Evolutionary conservation across 2,888 invertebrate species (phyloP).

Genomic region (Meiosimyza decipiens): DNA sequence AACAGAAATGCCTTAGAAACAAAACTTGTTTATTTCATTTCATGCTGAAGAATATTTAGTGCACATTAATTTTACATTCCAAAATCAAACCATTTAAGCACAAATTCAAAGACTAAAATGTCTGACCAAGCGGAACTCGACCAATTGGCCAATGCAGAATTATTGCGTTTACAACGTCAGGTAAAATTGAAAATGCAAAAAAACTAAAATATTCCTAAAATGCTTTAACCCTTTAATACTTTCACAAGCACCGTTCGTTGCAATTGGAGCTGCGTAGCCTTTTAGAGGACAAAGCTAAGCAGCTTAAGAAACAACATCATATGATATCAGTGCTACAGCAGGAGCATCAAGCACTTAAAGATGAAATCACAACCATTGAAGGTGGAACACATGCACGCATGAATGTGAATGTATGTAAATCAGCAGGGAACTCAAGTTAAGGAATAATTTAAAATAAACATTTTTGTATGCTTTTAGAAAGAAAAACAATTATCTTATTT

Average conservation of each 20-base stretch:
- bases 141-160: slow-evolving; percentile 79
- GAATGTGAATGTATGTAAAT: slow-evolving; percentile 57
- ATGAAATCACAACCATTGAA: slow-evolving; percentile 58
- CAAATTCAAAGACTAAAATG: slow-evolving; percentile 46
- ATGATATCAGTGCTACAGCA: slow-evolving; percentile 61
- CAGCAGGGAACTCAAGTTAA: background rate
- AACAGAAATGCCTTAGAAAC: no score
- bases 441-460: background rate
- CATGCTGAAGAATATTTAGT: no score
- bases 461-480: slow-evolving; percentile 46
- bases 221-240: background rate
- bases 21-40: no score
- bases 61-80: no score
- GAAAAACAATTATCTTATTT: slow-evolving; percentile 54
- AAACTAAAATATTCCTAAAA: background rate
- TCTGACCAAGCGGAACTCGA: slow-evolving; percentile 79
- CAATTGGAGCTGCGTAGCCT: slow-evolving; percentile 59
- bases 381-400: slow-evolving; percentile 62
- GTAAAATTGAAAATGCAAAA: slow-evolving; percentile 59
- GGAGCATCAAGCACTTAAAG: slow-evolving; percentile 60
- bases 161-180: slow-evolving; percentile 82
- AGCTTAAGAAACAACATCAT: slow-evolving; percentile 62
- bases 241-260: slow-evolving; percentile 54
- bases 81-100: no score
- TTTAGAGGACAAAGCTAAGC: slow-evolving; percentile 61